Percentiles rank a stretch among this genome's conserved stretches.
Conservation (phyloP, 2,888 invertebrate species). For the Eupelmus urozonus region DNA sequence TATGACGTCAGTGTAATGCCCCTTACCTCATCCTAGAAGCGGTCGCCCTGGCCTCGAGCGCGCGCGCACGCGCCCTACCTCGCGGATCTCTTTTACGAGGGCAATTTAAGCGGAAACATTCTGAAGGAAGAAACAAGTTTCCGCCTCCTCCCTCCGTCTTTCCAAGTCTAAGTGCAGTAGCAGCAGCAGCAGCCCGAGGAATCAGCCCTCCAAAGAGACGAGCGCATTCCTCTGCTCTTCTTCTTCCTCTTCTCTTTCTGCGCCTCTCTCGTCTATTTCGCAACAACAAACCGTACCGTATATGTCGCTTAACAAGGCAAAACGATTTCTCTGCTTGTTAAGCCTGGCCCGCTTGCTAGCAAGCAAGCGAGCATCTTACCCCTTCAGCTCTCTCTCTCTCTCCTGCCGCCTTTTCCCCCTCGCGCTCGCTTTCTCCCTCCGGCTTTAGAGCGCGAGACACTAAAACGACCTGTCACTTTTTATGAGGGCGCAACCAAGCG, state of each 20-base stretch:
- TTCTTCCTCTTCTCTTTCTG: not conserved
- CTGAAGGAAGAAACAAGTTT: slow-evolving; percentile 45
- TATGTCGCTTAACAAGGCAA: slow-evolving; percentile 50
- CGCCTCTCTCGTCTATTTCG: not conserved
- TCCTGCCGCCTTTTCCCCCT: not conserved
- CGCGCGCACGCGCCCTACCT: slow-evolving; percentile 3
- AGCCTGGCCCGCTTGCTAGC: slow-evolving; percentile 11
- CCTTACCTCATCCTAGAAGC: not conserved
- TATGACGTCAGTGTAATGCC: slow-evolving; percentile 29
- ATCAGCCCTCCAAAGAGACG: slow-evolving; percentile 22
- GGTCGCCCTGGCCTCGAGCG: too few relatives aligned
- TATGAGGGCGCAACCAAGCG: too few relatives aligned
- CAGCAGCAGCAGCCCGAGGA: slow-evolving; percentile 1
- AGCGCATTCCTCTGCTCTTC: not conserved
- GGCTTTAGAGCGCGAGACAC: not conserved
- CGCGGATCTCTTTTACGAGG: slow-evolving; percentile 46
- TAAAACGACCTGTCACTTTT: slow-evolving; percentile 20
- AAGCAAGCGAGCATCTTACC: too few relatives aligned
- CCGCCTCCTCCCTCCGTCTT: too few relatives aligned
- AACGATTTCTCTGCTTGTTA: slow-evolving; percentile 47
- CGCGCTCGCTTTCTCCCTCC: not conserved
- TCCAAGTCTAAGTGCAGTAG: too few relatives aligned
- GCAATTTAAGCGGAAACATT: slow-evolving; percentile 54
- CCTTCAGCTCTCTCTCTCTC: not conserved
- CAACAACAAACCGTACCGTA: not conserved